A percentile compares a stretch with the other conserved stretches of the same genome.
Conservation (phyloP, 2,797 vertebrate species). For the Syncerus caffer region DNA sequence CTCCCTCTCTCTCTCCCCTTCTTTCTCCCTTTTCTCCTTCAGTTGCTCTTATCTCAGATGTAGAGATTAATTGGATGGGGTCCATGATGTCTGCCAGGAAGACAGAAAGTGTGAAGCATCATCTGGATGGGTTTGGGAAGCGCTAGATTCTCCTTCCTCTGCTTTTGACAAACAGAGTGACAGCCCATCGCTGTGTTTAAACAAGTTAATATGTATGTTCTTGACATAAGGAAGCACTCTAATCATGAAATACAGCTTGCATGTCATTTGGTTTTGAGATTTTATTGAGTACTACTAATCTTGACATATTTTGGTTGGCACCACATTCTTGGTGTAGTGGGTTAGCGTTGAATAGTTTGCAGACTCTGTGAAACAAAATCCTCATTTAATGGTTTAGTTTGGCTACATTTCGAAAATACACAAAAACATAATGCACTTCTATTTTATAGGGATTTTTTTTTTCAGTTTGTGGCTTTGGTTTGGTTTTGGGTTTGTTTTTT, state of each 20-base stretch:
- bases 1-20: background rate
- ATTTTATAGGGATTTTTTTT: slow-evolving; percentile 71
- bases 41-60: background rate
- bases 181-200: slow-evolving; percentile 69
- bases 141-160: background rate
- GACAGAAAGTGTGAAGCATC: background rate
- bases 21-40: background rate
- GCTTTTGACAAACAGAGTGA: slow-evolving; percentile 65
- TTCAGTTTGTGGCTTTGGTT: slow-evolving; percentile 52
- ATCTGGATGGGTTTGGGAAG: slow-evolving; percentile 44
- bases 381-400: slow-evolving; percentile 80
- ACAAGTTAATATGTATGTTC: slow-evolving; percentile 71
- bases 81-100: background rate
- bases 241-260: slow-evolving; percentile 73
- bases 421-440: slow-evolving; percentile 75
- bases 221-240: slow-evolving; percentile 75
- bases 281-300: slow-evolving; percentile 78
- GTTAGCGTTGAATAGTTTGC: slow-evolving; percentile 77
- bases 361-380: slow-evolving; percentile 82
- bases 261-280: slow-evolving; percentile 80
- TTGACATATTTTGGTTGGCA: slow-evolving; percentile 82
- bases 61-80: slow-evolving; percentile 19
- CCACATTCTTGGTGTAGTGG: slow-evolving; percentile 66
- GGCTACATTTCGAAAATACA: slow-evolving; percentile 75
- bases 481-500: background rate